Percentiles rank a stretch among this genome's conserved stretches.
These are phyloP conservation scores for Anthopleura xanthogrammica DNA, from an alignment of 92 coral and sea anemone species.

Conservation along the genomic window DNA sequence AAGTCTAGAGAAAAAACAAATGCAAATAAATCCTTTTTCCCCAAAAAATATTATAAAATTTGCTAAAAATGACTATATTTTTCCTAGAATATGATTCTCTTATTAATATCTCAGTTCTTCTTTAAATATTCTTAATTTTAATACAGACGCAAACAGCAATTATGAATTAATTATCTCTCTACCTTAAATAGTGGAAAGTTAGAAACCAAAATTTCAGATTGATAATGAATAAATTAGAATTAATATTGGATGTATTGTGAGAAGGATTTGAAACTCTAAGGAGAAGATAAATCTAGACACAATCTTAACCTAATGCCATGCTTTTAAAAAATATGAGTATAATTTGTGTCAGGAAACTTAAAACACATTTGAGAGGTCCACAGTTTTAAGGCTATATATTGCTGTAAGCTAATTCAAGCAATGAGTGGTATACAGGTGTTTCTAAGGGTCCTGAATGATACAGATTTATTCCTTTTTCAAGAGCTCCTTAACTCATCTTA, in stretches of 20 bases:
- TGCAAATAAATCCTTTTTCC: background rate
- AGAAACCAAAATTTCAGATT: conserved; percentile 15
- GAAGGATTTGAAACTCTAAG: conserved; percentile 1
- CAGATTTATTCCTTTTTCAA: conserved; percentile 28
- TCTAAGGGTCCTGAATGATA: conserved; percentile 12
- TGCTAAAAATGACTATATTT: background rate
- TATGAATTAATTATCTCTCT: conserved; percentile 24
- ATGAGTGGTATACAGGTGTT: conserved; percentile 35
- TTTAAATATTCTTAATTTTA: conserved; percentile 8
- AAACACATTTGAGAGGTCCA: conserved; percentile 11
- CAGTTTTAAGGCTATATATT: conserved; percentile 15
- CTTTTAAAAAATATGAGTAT: conserved; percentile 9
- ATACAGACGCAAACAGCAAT: conserved; percentile 23
- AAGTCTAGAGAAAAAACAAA: conserved; percentile 1
- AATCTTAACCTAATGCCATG: background rate
- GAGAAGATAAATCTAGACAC: background rate
- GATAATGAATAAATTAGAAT: conserved; percentile 14
- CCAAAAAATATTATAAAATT: background rate
- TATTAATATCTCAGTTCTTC: background rate
- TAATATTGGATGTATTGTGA: background rate
- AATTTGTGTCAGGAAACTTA: conserved; percentile 7
- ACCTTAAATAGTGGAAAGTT: conserved; percentile 21
- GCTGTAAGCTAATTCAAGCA: conserved; percentile 33
- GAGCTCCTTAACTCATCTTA: conserved; percentile 26
- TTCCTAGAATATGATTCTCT: background rate